Conservation (phyloP, 2,888 invertebrate species). For the Byasa hedistus region DNA sequence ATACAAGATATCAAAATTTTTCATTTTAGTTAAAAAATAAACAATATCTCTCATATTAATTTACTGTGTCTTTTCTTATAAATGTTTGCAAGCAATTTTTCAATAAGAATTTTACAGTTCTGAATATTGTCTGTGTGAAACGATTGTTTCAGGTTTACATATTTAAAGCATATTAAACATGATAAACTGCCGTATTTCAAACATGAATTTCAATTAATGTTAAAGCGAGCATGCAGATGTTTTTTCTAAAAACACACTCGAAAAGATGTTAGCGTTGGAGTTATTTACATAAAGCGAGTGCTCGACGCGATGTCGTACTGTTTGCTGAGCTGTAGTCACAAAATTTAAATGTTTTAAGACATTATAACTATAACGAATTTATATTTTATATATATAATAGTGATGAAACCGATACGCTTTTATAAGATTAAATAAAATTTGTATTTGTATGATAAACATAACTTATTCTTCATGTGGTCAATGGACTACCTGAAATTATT, state of each 20-base stretch:
- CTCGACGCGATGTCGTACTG: conserved; percentile 18
- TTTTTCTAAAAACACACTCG: conserved; percentile 20
- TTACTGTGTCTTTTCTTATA: no score
- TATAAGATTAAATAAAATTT: no score
- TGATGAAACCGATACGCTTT: no score
- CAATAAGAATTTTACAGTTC: no score
- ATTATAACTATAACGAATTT: not conserved
- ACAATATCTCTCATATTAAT: no score
- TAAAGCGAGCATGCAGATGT: conserved; percentile 10
- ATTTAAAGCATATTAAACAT: not conserved
- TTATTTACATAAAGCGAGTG: conserved; percentile 23
- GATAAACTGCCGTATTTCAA: not conserved
- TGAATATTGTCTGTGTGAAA: not conserved
- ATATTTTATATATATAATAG: not conserved
- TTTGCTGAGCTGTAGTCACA: conserved; percentile 12
- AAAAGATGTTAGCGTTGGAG: conserved; percentile 26
- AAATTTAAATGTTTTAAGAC: conserved; percentile 26
- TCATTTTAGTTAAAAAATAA: no score
- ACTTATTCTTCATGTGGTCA: no score
- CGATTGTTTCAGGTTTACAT: not conserved
- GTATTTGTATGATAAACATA: no score
- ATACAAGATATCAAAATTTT: no score
- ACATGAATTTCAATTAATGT: conserved; percentile 7
- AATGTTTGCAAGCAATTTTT: no score
- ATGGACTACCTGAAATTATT: no score